These are phyloP conservation scores for Drosophila pseudotakahashii DNA, from an alignment of 2,888 invertebrate genomes.

Conservation along the genomic window DNA sequence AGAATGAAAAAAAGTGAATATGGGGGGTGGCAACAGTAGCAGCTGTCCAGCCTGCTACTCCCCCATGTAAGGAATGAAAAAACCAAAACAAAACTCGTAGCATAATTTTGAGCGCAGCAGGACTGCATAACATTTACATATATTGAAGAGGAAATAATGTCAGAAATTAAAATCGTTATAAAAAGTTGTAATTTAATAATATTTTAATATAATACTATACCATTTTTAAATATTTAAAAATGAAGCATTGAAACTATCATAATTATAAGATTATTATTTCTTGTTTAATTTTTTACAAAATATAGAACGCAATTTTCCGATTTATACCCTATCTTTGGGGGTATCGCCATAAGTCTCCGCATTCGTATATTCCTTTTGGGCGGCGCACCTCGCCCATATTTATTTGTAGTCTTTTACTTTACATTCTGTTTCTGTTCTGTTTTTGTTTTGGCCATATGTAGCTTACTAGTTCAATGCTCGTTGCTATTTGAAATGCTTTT, in stretches of 20 bases:
- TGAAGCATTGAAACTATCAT: too few relatives aligned
- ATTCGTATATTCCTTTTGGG: background rate
- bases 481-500: conserved; percentile 10
- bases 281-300: too few relatives aligned
- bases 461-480: conserved; percentile 36
- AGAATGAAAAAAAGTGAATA: background rate
- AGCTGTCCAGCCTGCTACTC: conserved; percentile 20
- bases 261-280: too few relatives aligned
- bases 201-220: too few relatives aligned
- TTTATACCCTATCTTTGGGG: too few relatives aligned
- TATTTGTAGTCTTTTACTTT: conserved; percentile 20
- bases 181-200: too few relatives aligned
- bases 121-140: conserved; percentile 19
- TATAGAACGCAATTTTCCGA: too few relatives aligned
- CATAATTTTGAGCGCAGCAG: conserved; percentile 53
- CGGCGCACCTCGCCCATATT: conserved; percentile 11
- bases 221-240: too few relatives aligned
- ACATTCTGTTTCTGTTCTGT: conserved; percentile 4
- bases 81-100: conserved; percentile 55
- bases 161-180: too few relatives aligned
- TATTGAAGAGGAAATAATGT: background rate
- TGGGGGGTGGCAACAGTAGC: conserved; percentile 1
- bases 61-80: background rate
- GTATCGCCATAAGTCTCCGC: too few relatives aligned
- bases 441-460: conserved; percentile 19